Percentiles rank a stretch among this genome's conserved stretches.
Conservation (phyloP, 2,888 invertebrate genomes). For the Chrysodeixis includens region DNA sequence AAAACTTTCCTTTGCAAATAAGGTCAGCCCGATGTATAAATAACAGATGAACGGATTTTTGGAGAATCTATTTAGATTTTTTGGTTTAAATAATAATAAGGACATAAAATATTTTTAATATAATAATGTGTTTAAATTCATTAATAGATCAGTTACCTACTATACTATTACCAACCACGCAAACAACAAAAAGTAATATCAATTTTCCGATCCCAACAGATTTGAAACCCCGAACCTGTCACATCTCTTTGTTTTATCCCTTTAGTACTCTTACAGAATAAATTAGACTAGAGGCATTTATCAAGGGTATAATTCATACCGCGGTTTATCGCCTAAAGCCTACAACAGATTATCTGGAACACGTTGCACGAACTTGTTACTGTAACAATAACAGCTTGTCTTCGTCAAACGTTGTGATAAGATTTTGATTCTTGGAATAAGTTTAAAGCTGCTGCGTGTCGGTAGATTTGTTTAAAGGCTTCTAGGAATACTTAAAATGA, state of each 20-base stretch:
- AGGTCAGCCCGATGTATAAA: too few relatives aligned
- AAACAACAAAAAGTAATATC: conserved; percentile 9
- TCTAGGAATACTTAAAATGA: not conserved
- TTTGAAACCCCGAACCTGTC: conserved; percentile 22
- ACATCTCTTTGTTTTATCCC: conserved; percentile 31
- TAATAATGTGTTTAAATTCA: too few relatives aligned
- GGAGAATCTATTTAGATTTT: too few relatives aligned
- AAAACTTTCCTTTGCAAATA: too few relatives aligned
- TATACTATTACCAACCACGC: too few relatives aligned
- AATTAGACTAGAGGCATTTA: conserved; percentile 45
- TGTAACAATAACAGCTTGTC: conserved; percentile 7
- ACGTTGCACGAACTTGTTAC: conserved; percentile 17
- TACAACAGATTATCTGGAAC: conserved; percentile 15
- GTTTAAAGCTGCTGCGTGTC: not conserved
- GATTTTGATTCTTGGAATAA: not conserved
- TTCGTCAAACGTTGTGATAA: not conserved
- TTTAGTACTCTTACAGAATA: conserved; percentile 37
- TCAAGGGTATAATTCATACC: conserved; percentile 44
- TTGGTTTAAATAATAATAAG: too few relatives aligned
- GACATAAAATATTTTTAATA: too few relatives aligned
- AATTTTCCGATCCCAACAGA: conserved; percentile 16
- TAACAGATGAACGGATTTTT: too few relatives aligned
- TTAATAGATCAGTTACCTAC: too few relatives aligned
- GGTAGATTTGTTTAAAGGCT: not conserved
- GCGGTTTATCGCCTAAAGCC: conserved; percentile 8